These are phyloP conservation scores for Sarcophaga rosellei DNA, from an alignment of 2,888 invertebrate species.

Conservation along the genomic window DNA sequence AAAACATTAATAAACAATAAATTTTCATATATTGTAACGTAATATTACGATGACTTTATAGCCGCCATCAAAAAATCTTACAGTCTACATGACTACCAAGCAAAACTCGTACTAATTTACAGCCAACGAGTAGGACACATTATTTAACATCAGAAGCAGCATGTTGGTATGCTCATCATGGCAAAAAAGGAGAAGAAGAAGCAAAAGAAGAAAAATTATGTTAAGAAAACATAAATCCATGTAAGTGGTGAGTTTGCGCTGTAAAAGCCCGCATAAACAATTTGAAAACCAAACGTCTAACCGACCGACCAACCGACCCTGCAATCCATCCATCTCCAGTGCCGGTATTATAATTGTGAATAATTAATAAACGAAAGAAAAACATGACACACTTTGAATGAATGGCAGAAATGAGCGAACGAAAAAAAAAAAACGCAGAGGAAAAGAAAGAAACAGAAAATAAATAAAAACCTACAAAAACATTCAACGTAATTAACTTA, in stretches of 20 bases:
- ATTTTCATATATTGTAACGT: too few relatives aligned
- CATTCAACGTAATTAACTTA: conserved; percentile 38
- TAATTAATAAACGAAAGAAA: conserved; percentile 36
- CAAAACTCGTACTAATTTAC: too few relatives aligned
- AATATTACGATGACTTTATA: too few relatives aligned
- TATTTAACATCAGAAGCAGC: conserved; percentile 2
- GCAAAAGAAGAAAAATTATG: conserved; percentile 9
- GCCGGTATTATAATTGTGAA: conserved; percentile 31
- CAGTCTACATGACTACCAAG: too few relatives aligned
- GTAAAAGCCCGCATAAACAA: background rate
- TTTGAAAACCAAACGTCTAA: too few relatives aligned
- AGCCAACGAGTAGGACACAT: background rate
- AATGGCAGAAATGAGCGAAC: background rate
- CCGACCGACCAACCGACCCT: too few relatives aligned
- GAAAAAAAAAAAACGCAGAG: background rate
- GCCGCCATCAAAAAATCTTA: too few relatives aligned
- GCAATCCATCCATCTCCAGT: background rate
- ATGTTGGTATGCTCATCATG: too few relatives aligned
- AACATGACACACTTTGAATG: conserved; percentile 30
- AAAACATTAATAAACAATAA: background rate
- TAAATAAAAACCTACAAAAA: background rate
- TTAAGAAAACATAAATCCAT: conserved; percentile 14
- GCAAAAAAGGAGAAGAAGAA: too few relatives aligned
- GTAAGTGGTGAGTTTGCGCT: conserved; percentile 59
- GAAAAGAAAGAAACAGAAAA: background rate